Conservation (phyloP, 2,797 vertebrate species). For the Brachymystax lenok region DNA sequence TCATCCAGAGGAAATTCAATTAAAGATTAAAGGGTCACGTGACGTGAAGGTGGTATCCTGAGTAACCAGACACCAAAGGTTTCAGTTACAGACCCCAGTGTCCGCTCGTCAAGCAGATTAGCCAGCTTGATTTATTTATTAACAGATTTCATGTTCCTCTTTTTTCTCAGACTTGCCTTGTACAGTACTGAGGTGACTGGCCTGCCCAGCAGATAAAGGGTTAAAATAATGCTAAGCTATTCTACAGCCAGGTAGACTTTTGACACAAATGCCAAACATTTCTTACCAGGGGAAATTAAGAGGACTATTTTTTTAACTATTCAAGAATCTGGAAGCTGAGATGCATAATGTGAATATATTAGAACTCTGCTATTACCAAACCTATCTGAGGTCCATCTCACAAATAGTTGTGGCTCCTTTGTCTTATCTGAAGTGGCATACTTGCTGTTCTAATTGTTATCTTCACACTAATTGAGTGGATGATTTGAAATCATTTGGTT, state of each 20-base stretch:
- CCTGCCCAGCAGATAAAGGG: slow-evolving; percentile 17
- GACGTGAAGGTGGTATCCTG: slow-evolving; percentile 75
- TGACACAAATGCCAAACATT: slow-evolving; percentile 19
- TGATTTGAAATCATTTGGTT: slow-evolving; percentile 74
- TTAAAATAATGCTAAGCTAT: background rate
- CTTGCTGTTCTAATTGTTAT: slow-evolving; percentile 77
- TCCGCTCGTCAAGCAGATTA: slow-evolving; percentile 75
- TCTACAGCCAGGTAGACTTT: background rate
- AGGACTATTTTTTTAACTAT: slow-evolving; percentile 11
- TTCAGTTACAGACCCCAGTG: slow-evolving; percentile 76
- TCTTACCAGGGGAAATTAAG: background rate
- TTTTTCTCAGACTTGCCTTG: slow-evolving; percentile 53
- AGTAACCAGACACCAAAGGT: slow-evolving; percentile 73
- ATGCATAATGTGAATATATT: slow-evolving; percentile 60
- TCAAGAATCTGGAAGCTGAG: slow-evolving; percentile 42
- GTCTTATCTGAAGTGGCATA: slow-evolving; percentile 74
- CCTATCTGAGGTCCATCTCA: slow-evolving; percentile 41
- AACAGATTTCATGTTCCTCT: slow-evolving; percentile 70
- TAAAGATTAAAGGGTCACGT: slow-evolving; percentile 77
- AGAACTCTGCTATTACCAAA: slow-evolving; percentile 24
- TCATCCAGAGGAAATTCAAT: slow-evolving; percentile 71
- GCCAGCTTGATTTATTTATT: slow-evolving; percentile 79
- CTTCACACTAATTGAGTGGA: slow-evolving; percentile 74
- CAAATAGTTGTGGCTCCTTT: slow-evolving; percentile 4
- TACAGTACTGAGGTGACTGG: slow-evolving; percentile 19